Evolutionary conservation across 2,888 invertebrate species (phyloP).

Genomic region (Oscheius onirici): DNA sequence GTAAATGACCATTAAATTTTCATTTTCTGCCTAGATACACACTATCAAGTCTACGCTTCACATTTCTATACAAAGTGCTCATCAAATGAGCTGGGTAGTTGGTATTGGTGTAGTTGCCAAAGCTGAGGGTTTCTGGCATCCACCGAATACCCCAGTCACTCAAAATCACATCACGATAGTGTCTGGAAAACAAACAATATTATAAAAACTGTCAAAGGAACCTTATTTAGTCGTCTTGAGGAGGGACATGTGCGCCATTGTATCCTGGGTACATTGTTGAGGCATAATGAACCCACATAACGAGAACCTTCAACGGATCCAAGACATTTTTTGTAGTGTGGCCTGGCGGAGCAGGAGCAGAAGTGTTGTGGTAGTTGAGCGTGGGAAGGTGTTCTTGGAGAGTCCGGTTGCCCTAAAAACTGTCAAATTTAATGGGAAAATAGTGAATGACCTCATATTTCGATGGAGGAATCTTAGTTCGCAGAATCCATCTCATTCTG

Average conservation of each 20-base stretch:
- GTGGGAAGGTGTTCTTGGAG: slow-evolving; percentile 20
- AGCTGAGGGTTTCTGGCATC: slow-evolving; percentile 20
- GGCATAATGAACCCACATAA: slow-evolving; percentile 21
- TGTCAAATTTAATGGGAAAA: too few relatives aligned
- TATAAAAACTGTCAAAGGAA: not conserved
- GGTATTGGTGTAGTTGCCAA: slow-evolving; percentile 18
- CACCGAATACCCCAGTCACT: slow-evolving; percentile 24
- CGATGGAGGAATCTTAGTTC: slow-evolving; percentile 1
- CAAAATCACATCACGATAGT: slow-evolving; percentile 24
- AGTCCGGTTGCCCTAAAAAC: slow-evolving; percentile 3
- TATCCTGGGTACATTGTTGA: slow-evolving; percentile 12
- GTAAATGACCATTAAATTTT: too few relatives aligned
- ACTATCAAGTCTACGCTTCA: slow-evolving; percentile 7
- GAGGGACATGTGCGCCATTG: not conserved
- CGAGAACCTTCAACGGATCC: slow-evolving; percentile 17
- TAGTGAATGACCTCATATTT: slow-evolving; percentile 19
- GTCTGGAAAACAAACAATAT: slow-evolving; percentile 3
- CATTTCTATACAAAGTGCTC: not conserved
- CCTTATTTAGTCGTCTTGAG: slow-evolving; percentile 15
- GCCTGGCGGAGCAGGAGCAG: not conserved
- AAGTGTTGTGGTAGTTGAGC: slow-evolving; percentile 25
- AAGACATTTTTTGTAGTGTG: slow-evolving; percentile 24
- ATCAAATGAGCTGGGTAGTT: slow-evolving; percentile 3
- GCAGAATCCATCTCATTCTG: slow-evolving; percentile 11
- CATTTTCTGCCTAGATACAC: too few relatives aligned